Conservation (phyloP, 2,797 vertebrate genomes). For the Platyrinchus mystaceus region DNA sequence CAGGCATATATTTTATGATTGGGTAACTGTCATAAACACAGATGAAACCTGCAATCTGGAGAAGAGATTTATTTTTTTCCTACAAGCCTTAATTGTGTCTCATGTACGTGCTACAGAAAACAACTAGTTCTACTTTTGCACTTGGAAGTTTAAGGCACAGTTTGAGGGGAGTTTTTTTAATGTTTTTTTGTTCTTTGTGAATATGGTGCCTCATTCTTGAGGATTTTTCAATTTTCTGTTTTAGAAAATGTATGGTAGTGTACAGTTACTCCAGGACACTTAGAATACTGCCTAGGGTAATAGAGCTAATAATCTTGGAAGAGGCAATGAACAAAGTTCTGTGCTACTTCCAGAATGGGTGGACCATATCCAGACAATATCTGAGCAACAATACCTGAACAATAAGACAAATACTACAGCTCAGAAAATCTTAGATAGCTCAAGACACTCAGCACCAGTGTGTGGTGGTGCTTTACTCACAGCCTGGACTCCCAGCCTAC, state of each 20-base stretch:
- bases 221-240: neutral
- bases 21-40: neutral
- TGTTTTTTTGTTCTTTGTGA: neutral
- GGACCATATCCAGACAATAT: neutral
- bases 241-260: neutral
- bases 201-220: neutral
- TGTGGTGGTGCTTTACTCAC: neutral
- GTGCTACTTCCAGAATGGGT: neutral
- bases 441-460: neutral
- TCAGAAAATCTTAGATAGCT: neutral
- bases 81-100: neutral
- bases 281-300: neutral
- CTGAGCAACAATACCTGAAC: neutral
- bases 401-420: neutral
- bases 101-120: neutral
- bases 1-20: neutral
- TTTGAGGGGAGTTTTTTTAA: neutral
- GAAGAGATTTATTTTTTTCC: neutral
- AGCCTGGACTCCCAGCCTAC: neutral
- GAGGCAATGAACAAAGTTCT: neutral
- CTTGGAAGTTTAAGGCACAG: neutral
- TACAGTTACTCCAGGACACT: neutral
- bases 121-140: neutral
- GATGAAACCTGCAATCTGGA: neutral
- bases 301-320: neutral